Percentiles rank a stretch among this genome's conserved stretches.
Conservation (phyloP, 92 coral and sea anemone species). For the Porites cylindrica region DNA sequence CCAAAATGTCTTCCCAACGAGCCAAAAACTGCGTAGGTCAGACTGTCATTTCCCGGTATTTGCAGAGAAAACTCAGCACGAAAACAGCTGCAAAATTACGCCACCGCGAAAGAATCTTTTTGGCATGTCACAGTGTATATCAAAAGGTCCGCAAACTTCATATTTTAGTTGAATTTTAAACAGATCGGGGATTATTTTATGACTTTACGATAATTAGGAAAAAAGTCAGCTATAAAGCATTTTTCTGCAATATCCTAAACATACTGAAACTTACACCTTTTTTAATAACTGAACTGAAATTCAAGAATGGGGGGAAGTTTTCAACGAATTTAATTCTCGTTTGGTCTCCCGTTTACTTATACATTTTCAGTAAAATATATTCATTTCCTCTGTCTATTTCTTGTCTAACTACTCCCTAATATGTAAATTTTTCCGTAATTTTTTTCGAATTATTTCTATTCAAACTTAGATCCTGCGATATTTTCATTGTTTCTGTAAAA, state of each 20-base stretch:
- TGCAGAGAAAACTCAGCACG: not conserved
- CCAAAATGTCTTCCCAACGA: not conserved
- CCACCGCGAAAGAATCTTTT: not conserved
- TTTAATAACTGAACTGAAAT: not conserved
- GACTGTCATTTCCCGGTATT: not conserved
- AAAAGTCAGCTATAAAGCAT: not conserved
- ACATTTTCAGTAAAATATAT: not conserved
- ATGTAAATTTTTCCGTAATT: not conserved
- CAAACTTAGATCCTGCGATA: not conserved
- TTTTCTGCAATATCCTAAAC: not conserved
- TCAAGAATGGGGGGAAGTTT: not conserved
- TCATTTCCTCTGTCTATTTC: constrained; percentile 25
- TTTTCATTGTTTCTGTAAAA: not conserved
- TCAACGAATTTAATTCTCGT: not conserved
- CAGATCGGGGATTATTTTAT: no score
- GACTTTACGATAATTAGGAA: not conserved
- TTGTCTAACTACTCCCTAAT: not conserved
- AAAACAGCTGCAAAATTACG: not conserved
- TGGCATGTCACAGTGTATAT: not conserved
- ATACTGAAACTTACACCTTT: not conserved
- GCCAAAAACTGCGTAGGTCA: not conserved
- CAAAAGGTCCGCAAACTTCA: no score
- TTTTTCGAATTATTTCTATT: not conserved
- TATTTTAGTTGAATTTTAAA: not conserved
- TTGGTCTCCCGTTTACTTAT: constrained; percentile 16